phyloP scores from a whole-genome alignment of 2,888 invertebrate genomes.

The Clusia tigrina region DNA sequence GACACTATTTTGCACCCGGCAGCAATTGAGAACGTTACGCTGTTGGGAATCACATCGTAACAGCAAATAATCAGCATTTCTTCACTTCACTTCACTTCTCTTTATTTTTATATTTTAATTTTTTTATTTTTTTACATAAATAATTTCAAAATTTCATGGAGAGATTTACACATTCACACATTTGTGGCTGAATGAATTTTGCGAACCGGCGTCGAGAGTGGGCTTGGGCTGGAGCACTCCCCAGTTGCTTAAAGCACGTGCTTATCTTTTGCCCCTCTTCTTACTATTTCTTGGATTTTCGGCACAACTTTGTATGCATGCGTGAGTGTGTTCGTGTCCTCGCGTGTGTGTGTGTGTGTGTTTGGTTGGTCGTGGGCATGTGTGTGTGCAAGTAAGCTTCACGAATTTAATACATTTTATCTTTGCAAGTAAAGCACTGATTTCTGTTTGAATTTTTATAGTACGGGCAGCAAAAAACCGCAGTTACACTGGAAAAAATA shows the following conservation, averaged over 20 bases:
- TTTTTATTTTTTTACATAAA: neutral
- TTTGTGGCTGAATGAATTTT: too few species aligned
- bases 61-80: constrained; percentile 15
- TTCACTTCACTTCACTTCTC: neutral
- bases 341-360: too few species aligned
- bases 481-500: constrained; percentile 15
- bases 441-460: neutral
- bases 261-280: too few species aligned
- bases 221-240: too few species aligned
- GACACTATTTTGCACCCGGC: neutral
- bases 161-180: too few species aligned
- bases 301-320: too few species aligned
- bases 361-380: too few species aligned
- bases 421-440: neutral
- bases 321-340: too few species aligned
- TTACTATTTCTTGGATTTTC: too few species aligned
- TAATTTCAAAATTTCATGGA: too few species aligned
- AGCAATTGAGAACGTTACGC: constrained; percentile 14
- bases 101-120: neutral
- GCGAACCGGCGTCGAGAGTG: too few species aligned
- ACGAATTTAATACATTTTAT: neutral
- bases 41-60: constrained; percentile 11
- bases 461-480: neutral
- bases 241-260: too few species aligned
- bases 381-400: neutral